Evolutionary conservation across 2,113 vertebrate species (phyloP), one percentile per base, ranked within the genome.

Genomic region (Pantherophis guttatus): DNA sequence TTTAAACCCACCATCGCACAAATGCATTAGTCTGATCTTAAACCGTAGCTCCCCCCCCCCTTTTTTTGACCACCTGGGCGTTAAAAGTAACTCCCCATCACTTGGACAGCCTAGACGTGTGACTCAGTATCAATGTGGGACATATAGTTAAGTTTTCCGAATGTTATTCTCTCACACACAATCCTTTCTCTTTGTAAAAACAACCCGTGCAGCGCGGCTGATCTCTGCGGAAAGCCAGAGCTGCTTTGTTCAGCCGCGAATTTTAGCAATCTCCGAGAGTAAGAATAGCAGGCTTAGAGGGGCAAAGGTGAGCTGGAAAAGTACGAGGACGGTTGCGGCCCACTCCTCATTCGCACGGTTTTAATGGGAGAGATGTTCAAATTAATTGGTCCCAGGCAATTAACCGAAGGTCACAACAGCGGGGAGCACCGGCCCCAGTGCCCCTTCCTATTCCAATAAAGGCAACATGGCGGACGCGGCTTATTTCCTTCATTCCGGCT

Each of bases 381-480:
- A 44, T 81, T 39, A 44, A 81, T 9, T 19, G 75, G 33, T 10
- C 86, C 86, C 86, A 5, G 44, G 4, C 24, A 33, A 39, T 10
- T 33, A 57, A 24, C 19, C 88, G 8, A 23, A 44, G 23, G 33
- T 44, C 55, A 48, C 50, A 3, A 39, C 9, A 29, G 5, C 0
- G 13, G 9, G 26, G 26, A 52, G 9, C 48, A 29, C 11, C 19
- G 11, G 17, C 10, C 21, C 11, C 17, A 54, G 6, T 7, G 17
- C 0, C 39, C 26, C 19, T 8, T 8, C 19, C 33, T 39, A 39
- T 33, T 33, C 0, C 0, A 58, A 57, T 55, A 87, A 90, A 57
- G 58, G 33, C 91, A 94, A 94, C 93, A 94, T 94, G 93, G 93
- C 88, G 75, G 93, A 86, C 7, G 24, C 54, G 86, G 44, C 55